A percentile compares a stretch with the other conserved stretches of the same genome.
phyloP scores from a whole-genome alignment of 30 jellyfish, hydroid and myxozoan species.

The Turritopsis rubra region DNA sequence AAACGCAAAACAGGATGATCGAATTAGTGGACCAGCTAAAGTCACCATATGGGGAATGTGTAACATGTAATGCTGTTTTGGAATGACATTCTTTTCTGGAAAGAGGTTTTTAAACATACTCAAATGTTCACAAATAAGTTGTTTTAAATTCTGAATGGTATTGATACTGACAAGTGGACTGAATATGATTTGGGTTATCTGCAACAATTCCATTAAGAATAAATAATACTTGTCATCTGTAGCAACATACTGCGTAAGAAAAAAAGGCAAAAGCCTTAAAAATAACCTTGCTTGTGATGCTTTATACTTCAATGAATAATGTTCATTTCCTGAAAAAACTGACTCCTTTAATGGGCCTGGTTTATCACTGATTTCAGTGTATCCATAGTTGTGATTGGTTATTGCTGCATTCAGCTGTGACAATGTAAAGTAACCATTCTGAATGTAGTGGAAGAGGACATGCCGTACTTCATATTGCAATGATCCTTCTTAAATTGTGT shows the following conservation, averaged over 20 bases:
- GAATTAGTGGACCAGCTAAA: constrained; percentile 35
- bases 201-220: constrained; percentile 22
- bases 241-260: constrained; percentile 4
- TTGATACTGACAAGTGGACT: constrained; percentile 33
- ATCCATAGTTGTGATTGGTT: constrained; percentile 30
- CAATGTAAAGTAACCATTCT: not conserved
- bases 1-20: constrained; percentile 43
- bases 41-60: constrained; percentile 31
- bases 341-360: constrained; percentile 45
- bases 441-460: constrained; percentile 1
- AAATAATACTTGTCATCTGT: constrained; percentile 1
- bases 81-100: constrained; percentile 33
- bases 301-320: constrained; percentile 34
- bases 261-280: constrained; percentile 34
- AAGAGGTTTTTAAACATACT: constrained; percentile 16
- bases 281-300: constrained; percentile 43
- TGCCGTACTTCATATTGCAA: constrained; percentile 29
- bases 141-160: constrained; percentile 18
- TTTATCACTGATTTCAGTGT: constrained; percentile 28
- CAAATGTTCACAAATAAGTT: constrained; percentile 24
- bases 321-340: constrained; percentile 36
- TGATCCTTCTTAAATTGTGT: constrained; percentile 33
- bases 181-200: constrained; percentile 22
- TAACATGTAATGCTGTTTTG: constrained; percentile 42
- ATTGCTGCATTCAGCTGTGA: constrained; percentile 28